These are phyloP conservation scores for Tenthredo scrophulariae DNA, from an alignment of 2,888 invertebrate genomes.

Conservation along the genomic window DNA sequence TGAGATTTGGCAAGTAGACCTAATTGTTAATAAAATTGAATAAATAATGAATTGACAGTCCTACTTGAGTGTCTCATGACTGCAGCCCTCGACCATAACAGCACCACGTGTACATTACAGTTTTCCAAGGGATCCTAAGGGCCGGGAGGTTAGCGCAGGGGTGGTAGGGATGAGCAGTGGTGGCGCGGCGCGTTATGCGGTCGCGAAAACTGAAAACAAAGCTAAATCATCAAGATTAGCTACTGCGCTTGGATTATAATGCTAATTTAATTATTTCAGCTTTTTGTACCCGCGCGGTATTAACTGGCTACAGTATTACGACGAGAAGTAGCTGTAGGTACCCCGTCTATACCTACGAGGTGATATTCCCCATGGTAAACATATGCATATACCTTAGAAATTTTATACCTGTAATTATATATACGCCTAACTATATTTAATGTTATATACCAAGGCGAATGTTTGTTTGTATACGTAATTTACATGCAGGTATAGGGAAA, in stretches of 20 bases:
- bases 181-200: neutral
- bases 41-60: conserved; percentile 59
- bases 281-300: conserved; percentile 17
- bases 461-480: neutral
- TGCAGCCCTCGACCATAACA: neutral
- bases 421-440: neutral
- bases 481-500: neutral
- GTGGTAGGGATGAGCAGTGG: neutral
- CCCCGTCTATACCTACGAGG: neutral
- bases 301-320: neutral
- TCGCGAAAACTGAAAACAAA: conserved; percentile 49
- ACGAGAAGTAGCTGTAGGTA: neutral
- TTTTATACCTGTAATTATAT: neutral
- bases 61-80: conserved; percentile 13
- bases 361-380: neutral
- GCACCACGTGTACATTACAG: conserved; percentile 5
- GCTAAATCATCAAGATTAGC: conserved; percentile 47
- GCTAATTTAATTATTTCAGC: conserved; percentile 47
- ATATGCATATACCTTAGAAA: neutral
- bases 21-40: conserved; percentile 63
- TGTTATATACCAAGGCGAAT: neutral
- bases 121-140: conserved; percentile 7
- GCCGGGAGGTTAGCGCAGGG: neutral
- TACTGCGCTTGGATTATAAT: conserved; percentile 39
- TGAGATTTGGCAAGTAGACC: conserved; percentile 65